phyloP scores from a whole-genome alignment of 1,140 invertebrate species.

The Sesamia nonagrioides region DNA sequence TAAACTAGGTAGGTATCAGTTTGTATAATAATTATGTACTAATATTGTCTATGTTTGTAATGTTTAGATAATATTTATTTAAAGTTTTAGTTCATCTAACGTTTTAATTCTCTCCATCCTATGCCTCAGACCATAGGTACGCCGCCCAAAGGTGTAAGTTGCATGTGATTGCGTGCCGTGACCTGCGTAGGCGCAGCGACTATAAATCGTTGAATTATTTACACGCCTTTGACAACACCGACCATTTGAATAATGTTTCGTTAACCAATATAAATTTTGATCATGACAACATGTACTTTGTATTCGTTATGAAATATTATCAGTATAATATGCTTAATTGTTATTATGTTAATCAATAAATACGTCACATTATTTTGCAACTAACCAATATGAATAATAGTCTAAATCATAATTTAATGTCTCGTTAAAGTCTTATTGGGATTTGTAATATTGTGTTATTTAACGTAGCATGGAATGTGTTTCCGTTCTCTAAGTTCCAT shows the following conservation, averaged over 20 bases:
- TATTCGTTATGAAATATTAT: constrained; percentile 29
- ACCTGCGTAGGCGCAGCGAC: constrained; percentile 55
- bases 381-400: constrained; percentile 22
- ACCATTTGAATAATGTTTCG: constrained; percentile 35
- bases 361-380: constrained; percentile 6
- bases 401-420: constrained; percentile 22
- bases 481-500: constrained; percentile 26
- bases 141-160: constrained; percentile 48
- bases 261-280: constrained; percentile 42
- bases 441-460: not conserved
- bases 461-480: constrained; percentile 38
- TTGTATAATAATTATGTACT: too few species aligned
- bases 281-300: constrained; percentile 36
- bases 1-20: too few species aligned
- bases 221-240: constrained; percentile 38
- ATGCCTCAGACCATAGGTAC: not conserved
- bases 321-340: constrained; percentile 31
- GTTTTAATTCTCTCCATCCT: not conserved
- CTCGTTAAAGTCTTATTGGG: constrained; percentile 8
- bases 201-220: constrained; percentile 51
- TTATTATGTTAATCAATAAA: constrained; percentile 36
- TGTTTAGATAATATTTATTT: too few species aligned
- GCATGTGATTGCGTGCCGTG: constrained; percentile 49
- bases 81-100: too few species aligned
- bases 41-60: too few species aligned